phyloP scores from a whole-genome alignment of 1,140 invertebrate species.

The Drosophila jambulina region DNA sequence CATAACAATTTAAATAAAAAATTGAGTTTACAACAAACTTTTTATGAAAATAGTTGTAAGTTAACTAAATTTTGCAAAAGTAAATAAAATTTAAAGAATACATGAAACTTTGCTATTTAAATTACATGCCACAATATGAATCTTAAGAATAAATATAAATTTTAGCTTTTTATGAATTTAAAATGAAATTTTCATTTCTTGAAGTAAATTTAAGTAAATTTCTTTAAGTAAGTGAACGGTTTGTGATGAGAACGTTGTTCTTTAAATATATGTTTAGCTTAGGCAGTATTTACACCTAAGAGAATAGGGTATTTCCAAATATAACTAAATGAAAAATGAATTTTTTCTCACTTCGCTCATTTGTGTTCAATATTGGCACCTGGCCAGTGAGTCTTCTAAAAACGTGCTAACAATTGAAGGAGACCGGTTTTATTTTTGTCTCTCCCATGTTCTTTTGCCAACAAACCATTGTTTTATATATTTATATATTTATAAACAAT shows the following conservation, averaged over 20 bases:
- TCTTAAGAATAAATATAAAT: too few species aligned
- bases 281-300: background rate
- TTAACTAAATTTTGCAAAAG: too few species aligned
- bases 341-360: background rate
- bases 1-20: too few species aligned
- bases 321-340: too few species aligned
- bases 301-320: background rate
- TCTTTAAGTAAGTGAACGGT: too few species aligned
- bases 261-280: background rate
- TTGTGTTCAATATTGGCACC: background rate
- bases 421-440: background rate
- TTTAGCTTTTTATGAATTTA: too few species aligned
- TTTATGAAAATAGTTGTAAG: too few species aligned
- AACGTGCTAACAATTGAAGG: background rate
- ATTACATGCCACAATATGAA: background rate
- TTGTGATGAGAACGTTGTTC: background rate
- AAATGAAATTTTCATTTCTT: too few species aligned
- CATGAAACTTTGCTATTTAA: too few species aligned
- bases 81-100: too few species aligned
- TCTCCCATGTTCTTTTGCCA: background rate
- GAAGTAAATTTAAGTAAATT: background rate
- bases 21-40: too few species aligned
- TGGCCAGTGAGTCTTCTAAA: background rate
- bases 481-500: background rate
- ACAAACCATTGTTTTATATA: background rate